Percentiles rank a stretch among this genome's conserved stretches.
These are phyloP conservation scores for Tiliacea citrago DNA, from an alignment of 2,888 invertebrate genomes.

Conservation along the genomic window DNA sequence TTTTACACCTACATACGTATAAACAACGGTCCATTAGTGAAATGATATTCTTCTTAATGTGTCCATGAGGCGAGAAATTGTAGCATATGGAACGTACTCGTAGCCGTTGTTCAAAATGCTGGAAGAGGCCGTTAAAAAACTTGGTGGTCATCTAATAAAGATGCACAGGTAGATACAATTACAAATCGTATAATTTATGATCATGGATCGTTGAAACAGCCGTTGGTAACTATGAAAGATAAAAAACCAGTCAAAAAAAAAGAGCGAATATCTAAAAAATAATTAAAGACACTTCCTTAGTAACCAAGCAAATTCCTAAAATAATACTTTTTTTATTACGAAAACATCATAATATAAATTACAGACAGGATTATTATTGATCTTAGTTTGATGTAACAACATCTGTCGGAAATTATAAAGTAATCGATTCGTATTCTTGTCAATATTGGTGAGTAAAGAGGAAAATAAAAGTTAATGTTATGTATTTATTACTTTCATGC, in stretches of 20 bases:
- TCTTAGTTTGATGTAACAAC: constrained; percentile 18
- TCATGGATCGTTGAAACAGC: no score
- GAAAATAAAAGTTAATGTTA: constrained; percentile 19
- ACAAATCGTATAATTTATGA: neutral
- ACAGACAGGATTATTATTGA: neutral
- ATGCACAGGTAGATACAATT: neutral
- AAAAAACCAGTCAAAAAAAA: neutral
- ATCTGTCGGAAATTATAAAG: constrained; percentile 24
- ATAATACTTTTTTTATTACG: neutral
- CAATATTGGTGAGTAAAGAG: constrained; percentile 28
- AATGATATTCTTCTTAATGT: constrained; percentile 86
- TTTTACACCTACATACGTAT: constrained; percentile 73
- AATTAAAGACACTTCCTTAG: no score
- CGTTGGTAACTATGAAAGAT: neutral
- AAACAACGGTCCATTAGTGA: constrained; percentile 85
- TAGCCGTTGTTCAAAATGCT: no score
- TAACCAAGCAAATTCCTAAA: neutral
- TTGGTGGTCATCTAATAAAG: neutral
- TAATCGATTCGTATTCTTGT: constrained; percentile 26
- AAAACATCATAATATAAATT: neutral
- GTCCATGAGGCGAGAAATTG: constrained; percentile 80
- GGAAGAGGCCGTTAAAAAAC: constrained; percentile 54
- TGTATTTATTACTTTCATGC: constrained; percentile 27
- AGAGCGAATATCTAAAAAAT: neutral
- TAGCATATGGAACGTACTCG: constrained; percentile 69